Evolutionary conservation across 2,797 vertebrate species (phyloP), one percentile per base, ranked within the genome.

Genomic region (Sebastes matsubarae): DNA sequence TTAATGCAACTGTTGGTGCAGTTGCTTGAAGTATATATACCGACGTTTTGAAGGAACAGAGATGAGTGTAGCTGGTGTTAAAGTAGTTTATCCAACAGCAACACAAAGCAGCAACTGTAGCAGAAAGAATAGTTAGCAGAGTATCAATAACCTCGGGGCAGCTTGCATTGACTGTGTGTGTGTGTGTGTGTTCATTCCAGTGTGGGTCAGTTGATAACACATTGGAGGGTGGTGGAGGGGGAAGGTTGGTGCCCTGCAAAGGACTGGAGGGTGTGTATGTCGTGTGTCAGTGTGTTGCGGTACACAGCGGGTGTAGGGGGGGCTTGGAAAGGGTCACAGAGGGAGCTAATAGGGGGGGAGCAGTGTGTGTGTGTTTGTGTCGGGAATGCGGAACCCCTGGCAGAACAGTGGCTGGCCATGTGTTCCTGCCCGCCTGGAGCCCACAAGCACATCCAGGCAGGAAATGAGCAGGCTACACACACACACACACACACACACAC

Each of bases 321-420:
- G 75, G 67, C 50, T 80, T 77, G 77, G 75, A 82, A 75, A 80
- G 83, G 87, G 88, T 91, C 88, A 88, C 27, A 74, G 79, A 81
- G 77, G 61, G 83, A 77, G 84, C 78, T 81, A 82, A 79, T 61
- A 22, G 27, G 69, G 68, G 67, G 63, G 72, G 58, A 34, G 68
- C 71, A 6, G 61, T 38, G 72, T 65, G 68, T 77, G 80, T 72
- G 65, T 61, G 54, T 81, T 59, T 60, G 30, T 50, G 58, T 68
- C 58, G 68, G 86, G 93, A 93, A 90, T 92, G 91, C 90, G 89
- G 89, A 95, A 91, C 89, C 94, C 79, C 83, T 93, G 88, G 80
- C 85, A 86, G 84, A 89, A 87, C 87, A 88, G 86, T 90, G 90
- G 78, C 76, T 85, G 85, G 83, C 88, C 92, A 93, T 92, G 90